These are phyloP conservation scores for Agonopterix heracliana DNA, from an alignment of 2,888 invertebrate genomes.

Conservation along the genomic window DNA sequence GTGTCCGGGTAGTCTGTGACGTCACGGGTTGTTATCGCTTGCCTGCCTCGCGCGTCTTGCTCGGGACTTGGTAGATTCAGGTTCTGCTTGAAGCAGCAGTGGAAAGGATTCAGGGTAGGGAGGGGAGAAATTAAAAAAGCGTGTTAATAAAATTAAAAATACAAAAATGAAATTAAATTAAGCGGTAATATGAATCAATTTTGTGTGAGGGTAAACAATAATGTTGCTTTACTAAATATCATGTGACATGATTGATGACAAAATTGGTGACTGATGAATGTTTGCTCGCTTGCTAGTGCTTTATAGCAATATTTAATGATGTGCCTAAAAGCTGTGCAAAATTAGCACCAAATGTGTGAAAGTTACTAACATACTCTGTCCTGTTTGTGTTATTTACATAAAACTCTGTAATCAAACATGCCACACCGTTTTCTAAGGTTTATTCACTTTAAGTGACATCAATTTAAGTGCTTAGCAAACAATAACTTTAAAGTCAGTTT, in stretches of 20 bases:
- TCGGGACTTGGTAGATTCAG: slow-evolving; percentile 66
- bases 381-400: slow-evolving; percentile 31
- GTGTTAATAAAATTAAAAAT: slow-evolving; percentile 74
- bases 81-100: slow-evolving; percentile 63
- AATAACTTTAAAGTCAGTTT: slow-evolving; percentile 29
- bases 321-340: slow-evolving; percentile 28
- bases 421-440: slow-evolving; percentile 34
- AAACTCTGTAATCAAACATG: slow-evolving; percentile 59
- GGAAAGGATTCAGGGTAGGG: slow-evolving; percentile 59
- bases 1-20: slow-evolving; percentile 45
- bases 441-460: slow-evolving; percentile 29
- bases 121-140: slow-evolving; percentile 73
- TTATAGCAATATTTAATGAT: slow-evolving; percentile 1
- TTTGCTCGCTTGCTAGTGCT: slow-evolving; percentile 5
- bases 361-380: slow-evolving; percentile 2
- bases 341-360: slow-evolving; percentile 20
- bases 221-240: not conserved
- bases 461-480: slow-evolving; percentile 34
- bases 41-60: slow-evolving; percentile 33
- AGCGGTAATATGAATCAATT: slow-evolving; percentile 25
- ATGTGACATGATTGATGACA: slow-evolving; percentile 19
- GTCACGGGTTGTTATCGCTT: slow-evolving; percentile 45
- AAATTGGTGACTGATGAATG: slow-evolving; percentile 3
- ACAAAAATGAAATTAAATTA: slow-evolving; percentile 50
- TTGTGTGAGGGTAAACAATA: slow-evolving; percentile 26